Evolutionary conservation across 1,140 invertebrate genomes (phyloP), one percentile per base, ranked within the genome.

Genomic region (Lepeophtheirus salmonis): DNA sequence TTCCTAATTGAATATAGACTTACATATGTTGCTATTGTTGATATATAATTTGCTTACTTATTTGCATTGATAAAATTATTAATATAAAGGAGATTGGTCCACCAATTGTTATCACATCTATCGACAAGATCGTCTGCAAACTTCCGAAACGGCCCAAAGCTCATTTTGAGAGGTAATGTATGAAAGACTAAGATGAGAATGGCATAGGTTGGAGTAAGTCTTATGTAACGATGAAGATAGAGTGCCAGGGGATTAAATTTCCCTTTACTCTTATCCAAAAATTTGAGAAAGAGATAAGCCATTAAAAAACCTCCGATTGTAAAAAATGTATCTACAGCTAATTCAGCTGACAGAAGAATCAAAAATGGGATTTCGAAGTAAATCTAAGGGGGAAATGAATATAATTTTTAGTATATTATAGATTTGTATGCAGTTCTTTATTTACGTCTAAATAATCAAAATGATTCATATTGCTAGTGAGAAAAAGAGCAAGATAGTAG

Each of bases 81-180:
- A 20, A 54, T 54, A 20, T 54, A 54, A 12, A 54, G 17, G 52
- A 54, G 20, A 17, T 54, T 54, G 14, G 22, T 54, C 52, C 52
- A 54, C 52, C 52, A 54, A 13, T 54, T 54, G 2, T 18, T 2
- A 23, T 20, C 52, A 54, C 52, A 54, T 18, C 21, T 54, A 2
- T 2, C 52, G n/a, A 20, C 23, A 12, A 21, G 18, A 4, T 54
- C 17, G 13, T 54, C 18, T 20, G 21, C 23, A 20, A 16, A 54
- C 52, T 21, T 54, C 22, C 52, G n/a, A 23, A 54, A 54, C n/a
- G 52, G 52, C 23, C 52, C 52, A 21, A 1, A 20, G n/a, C 17
- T 24, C 17, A 54, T 54, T n/a, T 54, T 20, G 22, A 54, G 18
- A n/a, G 23, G 23, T 20, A 54, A 20, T 21, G 52, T 54, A 13